Conservation (phyloP, 1,140 invertebrate species). For the Diachasma alloeum region DNA sequence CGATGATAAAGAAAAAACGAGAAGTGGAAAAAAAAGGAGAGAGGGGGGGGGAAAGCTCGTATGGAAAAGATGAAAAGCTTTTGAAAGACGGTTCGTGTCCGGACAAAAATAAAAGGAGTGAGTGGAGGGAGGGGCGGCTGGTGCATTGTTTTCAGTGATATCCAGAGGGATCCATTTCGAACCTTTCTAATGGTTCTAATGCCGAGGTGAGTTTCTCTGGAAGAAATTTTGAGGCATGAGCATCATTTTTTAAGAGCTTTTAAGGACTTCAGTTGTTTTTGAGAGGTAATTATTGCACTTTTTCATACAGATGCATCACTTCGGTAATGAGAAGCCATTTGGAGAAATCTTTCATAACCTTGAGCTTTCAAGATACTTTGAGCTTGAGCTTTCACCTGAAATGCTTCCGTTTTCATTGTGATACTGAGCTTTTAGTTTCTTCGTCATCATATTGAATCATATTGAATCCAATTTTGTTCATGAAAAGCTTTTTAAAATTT, state of each 20-base stretch:
- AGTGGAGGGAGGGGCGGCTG: conserved; percentile 30
- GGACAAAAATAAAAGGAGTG: conserved; percentile 37
- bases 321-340: no score
- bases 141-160: conserved; percentile 22
- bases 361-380: no score
- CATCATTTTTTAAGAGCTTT: not conserved
- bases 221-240: not conserved
- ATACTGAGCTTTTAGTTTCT: no score
- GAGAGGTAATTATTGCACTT: no score
- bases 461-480: no score
- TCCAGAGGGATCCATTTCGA: not conserved
- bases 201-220: not conserved
- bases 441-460: no score
- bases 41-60: conserved; percentile 51
- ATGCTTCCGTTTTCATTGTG: no score
- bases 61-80: conserved; percentile 63
- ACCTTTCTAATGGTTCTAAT: not conserved
- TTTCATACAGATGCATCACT: no score
- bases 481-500: no score
- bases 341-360: no score
- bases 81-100: conserved; percentile 48
- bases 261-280: not conserved
- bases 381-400: no score
- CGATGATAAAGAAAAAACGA: conserved; percentile 47
- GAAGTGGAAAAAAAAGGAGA: not conserved